Percentiles rank a stretch among this genome's conserved stretches.
These are phyloP conservation scores for Monopis laevigella DNA, from an alignment of 2,888 invertebrate genomes.

Conservation along the genomic window DNA sequence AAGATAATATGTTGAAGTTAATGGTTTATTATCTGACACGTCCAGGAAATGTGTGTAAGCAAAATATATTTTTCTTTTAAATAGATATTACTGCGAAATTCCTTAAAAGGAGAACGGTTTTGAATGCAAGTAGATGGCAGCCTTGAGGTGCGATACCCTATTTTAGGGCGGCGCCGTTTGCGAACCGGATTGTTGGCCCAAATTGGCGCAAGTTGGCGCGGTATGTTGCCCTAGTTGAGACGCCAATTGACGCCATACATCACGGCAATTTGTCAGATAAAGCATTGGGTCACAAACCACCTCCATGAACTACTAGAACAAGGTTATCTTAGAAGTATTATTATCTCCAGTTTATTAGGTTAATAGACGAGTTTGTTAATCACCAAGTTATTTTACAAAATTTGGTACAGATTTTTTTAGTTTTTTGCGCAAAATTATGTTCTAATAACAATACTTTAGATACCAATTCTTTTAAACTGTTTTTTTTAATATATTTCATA, in stretches of 20 bases:
- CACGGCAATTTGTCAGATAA: constrained; percentile 37
- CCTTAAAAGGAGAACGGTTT: constrained; percentile 3
- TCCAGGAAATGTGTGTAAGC: no score
- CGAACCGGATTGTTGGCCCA: constrained; percentile 53
- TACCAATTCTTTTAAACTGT: no score
- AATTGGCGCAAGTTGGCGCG: constrained; percentile 45
- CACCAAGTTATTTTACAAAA: no score
- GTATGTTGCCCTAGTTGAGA: constrained; percentile 27
- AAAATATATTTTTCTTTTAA: no score
- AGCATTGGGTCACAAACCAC: constrained; percentile 33
- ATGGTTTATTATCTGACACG: no score
- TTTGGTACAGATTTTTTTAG: no score
- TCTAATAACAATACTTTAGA: no score
- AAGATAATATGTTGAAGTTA: no score
- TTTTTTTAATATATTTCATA: no score
- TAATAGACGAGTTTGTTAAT: background rate
- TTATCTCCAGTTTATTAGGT: constrained; percentile 18
- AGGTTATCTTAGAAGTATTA: constrained; percentile 28
- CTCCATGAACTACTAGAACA: constrained; percentile 23
- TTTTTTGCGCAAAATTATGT: no score
- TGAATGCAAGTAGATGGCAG: background rate
- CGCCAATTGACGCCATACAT: constrained; percentile 28
- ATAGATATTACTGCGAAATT: background rate
- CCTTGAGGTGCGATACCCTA: constrained; percentile 8
- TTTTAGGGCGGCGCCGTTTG: constrained; percentile 32